Base-by-base conservation (phyloP, 2,797 vertebrate genomes). In the Mallotus villosus region DNA sequence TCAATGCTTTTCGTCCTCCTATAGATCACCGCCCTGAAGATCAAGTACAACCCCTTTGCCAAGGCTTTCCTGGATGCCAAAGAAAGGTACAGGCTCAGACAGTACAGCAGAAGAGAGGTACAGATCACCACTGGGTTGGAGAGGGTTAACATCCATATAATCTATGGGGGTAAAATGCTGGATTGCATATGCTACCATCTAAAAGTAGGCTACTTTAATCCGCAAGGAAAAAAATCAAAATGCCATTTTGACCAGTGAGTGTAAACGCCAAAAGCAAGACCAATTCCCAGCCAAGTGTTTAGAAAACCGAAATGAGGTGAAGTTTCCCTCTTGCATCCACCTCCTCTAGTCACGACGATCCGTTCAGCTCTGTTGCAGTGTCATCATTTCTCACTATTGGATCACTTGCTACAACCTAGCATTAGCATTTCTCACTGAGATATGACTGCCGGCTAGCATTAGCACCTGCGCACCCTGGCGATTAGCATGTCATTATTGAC, bases 11-110 rank as follows among this genome's bases (percentile, higher is more conserved):
- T n/a, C 6, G 3, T 85, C 82, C 89, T 70, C 90, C 63, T 80
- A 89, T 73, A 98, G 97, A 97, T 98, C 87, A 97, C 97, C 6
- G 95, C 96, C 80, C 94, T 98, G 92, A 98, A 98, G 93, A 98
- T 98, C 89, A 98, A 97, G 86, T 94, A 98, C 84, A 98, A 98
- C 81, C 96, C 96, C 12, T 98, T 98, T 77, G 97, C 97, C 67
- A 98, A 98, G 90, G 97, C 96, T 62, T 98, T 98, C 86, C 90
- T 98, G 89, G 96, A 98, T 76, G 94, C 95, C 0, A 98, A 98
- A 81, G 96, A 97, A 84, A 94, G 96, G 97, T 97, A 81, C 87
- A 12, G 41, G 9, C 41, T 46, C 41, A 14, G 14, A 46, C 9
- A 46, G 2, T 46, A 46, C 41, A 46, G 41, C 9, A 46, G 41